Percentiles rank a stretch among this genome's conserved stretches.
phyloP scores from a whole-genome alignment of 2,888 invertebrate genomes.

The Rhagonycha lutea region DNA sequence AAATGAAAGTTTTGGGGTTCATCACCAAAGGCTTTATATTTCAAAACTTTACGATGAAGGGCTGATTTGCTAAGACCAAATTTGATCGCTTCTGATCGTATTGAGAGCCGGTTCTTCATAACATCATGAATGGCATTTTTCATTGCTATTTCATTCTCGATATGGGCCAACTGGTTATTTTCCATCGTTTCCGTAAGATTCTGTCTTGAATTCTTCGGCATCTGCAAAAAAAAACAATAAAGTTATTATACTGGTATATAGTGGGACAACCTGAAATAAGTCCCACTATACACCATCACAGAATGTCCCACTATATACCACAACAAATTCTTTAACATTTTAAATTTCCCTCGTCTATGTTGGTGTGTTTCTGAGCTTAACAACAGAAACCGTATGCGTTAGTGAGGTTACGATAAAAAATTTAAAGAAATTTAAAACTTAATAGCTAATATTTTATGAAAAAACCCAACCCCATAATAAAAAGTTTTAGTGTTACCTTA shows the following conservation, averaged over 20 bases:
- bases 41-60: slow-evolving; percentile 2
- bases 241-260: not conserved
- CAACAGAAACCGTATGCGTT: too few relatives aligned
- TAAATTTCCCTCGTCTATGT: not conserved
- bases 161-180: not conserved
- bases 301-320: not conserved
- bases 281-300: not conserved
- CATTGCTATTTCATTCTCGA: not conserved
- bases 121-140: slow-evolving; percentile 1
- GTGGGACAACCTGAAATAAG: slow-evolving; percentile 1
- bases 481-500: too few relatives aligned
- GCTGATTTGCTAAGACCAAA: slow-evolving; percentile 5
- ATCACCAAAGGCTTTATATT: not conserved
- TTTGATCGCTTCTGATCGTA: not conserved
- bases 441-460: too few relatives aligned
- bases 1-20: not conserved
- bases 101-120: not conserved
- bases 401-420: too few relatives aligned
- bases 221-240: too few relatives aligned
- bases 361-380: too few relatives aligned
- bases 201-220: too few relatives aligned
- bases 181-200: not conserved
- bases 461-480: too few relatives aligned
- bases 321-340: not conserved
- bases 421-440: not conserved